These are phyloP conservation scores for Ashinkailepas kermadecensis DNA, from an alignment of 2,888 invertebrate genomes.

Conservation along the genomic window DNA sequence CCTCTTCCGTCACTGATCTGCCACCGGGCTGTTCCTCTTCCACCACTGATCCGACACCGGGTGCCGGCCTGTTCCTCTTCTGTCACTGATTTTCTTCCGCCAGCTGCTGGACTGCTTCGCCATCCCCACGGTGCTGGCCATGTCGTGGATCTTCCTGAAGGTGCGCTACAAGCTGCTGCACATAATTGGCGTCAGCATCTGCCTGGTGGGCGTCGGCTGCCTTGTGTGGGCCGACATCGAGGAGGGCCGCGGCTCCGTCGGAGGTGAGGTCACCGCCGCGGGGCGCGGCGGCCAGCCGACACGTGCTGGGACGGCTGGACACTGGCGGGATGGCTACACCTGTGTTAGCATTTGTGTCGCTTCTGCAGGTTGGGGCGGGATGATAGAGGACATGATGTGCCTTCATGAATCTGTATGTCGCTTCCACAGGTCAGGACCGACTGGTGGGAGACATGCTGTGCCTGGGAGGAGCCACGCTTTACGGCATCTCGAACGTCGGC, in stretches of 20 bases:
- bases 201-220: slow-evolving; percentile 71
- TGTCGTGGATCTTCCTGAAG: slow-evolving; percentile 68
- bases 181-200: slow-evolving; percentile 67
- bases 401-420: not conserved
- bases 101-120: slow-evolving; percentile 78
- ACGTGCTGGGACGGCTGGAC: no score
- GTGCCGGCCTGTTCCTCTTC: no score
- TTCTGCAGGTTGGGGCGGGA: no score
- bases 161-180: slow-evolving; percentile 67
- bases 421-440: slow-evolving; percentile 59
- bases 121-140: slow-evolving; percentile 67
- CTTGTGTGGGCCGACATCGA: slow-evolving; percentile 76
- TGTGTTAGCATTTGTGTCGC: no score
- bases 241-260: slow-evolving; percentile 38
- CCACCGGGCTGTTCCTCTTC: no score
- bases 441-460: slow-evolving; percentile 75
- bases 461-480: slow-evolving; percentile 65
- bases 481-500: slow-evolving; percentile 66
- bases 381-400: no score
- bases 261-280: slow-evolving; percentile 27
- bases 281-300: no score
- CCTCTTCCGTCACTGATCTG: no score
- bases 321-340: no score
- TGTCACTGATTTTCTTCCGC: slow-evolving; percentile 44
- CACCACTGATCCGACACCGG: no score